phyloP scores from a whole-genome alignment of 2,888 invertebrate genomes.

The Cephus sareptanus region DNA sequence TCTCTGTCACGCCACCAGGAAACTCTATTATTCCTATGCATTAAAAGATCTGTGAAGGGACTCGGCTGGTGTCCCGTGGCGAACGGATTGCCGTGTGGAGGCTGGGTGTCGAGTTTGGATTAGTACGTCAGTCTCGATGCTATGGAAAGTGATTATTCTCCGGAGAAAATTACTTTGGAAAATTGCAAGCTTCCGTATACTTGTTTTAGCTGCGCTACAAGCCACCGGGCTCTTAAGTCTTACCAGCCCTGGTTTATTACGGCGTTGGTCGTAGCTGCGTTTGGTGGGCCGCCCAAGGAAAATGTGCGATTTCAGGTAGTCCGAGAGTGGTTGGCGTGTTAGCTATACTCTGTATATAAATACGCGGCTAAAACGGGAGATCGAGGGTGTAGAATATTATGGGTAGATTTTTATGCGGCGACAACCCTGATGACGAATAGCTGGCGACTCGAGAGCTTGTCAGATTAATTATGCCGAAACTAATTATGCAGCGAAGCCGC shows the following conservation, averaged over 20 bases:
- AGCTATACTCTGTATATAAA: neutral
- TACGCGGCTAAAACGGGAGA: too few relatives aligned
- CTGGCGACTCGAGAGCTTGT: slow-evolving; percentile 6
- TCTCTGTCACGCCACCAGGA: neutral
- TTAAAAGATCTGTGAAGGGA: neutral
- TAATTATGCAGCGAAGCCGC: slow-evolving; percentile 22
- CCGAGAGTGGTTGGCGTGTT: neutral
- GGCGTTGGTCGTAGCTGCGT: neutral
- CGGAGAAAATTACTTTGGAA: neutral
- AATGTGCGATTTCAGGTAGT: neutral
- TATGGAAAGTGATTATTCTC: neutral
- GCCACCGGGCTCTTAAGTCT: neutral
- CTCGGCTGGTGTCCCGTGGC: neutral
- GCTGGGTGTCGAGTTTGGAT: neutral
- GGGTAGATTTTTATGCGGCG: neutral
- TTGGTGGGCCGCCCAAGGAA: neutral
- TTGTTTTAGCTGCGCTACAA: neutral
- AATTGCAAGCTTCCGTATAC: neutral
- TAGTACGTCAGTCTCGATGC: neutral
- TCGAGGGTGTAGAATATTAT: too few relatives aligned
- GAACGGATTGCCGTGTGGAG: neutral
- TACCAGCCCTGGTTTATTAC: neutral
- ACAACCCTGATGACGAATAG: neutral
- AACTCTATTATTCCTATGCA: neutral
- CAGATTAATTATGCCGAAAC: slow-evolving; percentile 23